Evolutionary conservation across 1,140 invertebrate genomes (phyloP).

Genomic region (Asbolus verrucosus): DNA sequence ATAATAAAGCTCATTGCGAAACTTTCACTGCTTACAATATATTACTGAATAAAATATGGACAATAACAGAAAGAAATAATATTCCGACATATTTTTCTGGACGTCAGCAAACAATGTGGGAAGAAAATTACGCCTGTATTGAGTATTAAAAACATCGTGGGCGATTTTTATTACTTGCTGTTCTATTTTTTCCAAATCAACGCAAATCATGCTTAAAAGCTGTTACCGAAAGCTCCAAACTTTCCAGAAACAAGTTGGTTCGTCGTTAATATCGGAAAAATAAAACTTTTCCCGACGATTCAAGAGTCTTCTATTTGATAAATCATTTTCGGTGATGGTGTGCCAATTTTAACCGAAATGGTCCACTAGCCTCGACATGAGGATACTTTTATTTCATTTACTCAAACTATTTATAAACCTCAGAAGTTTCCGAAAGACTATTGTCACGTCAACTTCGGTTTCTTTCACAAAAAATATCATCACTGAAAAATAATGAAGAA

Average conservation of each 20-base stretch:
- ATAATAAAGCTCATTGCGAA: too few relatives aligned
- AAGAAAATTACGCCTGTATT: too few relatives aligned
- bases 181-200: too few relatives aligned
- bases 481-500: conserved; percentile 15
- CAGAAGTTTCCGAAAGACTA: background rate
- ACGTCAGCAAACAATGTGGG: too few relatives aligned
- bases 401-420: conserved; percentile 29
- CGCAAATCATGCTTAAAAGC: background rate
- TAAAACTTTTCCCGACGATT: conserved; percentile 22
- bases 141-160: too few relatives aligned
- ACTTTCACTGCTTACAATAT: too few relatives aligned
- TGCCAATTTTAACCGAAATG: conserved; percentile 12
- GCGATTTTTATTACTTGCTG: too few relatives aligned
- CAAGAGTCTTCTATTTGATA: conserved; percentile 13
- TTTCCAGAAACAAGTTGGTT: background rate
- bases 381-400: conserved; percentile 37
- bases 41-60: too few relatives aligned
- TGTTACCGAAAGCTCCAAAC: conserved; percentile 1
- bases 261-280: conserved; percentile 30
- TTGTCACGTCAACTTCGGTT: conserved; percentile 3
- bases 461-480: background rate
- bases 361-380: conserved; percentile 28
- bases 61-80: too few relatives aligned
- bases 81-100: too few relatives aligned
- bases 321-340: conserved; percentile 20